phyloP scores from a whole-genome alignment of 2,888 invertebrate species.

The Trichopria drosophilae region DNA sequence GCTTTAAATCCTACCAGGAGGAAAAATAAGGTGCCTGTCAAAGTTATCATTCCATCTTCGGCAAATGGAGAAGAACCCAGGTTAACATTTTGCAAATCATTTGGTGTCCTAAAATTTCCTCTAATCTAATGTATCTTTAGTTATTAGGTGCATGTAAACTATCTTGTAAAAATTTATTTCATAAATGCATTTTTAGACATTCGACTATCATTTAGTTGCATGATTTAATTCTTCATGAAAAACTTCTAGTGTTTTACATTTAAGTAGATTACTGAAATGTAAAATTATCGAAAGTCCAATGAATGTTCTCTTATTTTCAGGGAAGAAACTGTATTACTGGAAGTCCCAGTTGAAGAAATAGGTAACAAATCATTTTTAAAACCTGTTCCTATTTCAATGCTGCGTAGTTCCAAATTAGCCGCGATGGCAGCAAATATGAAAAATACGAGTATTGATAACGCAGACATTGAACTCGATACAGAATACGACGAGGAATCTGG shows the following conservation, averaged over 20 bases:
- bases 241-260: too few species aligned
- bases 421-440: constrained; percentile 56
- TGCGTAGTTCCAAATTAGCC: constrained; percentile 52
- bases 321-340: constrained; percentile 52
- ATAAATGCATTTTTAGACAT: constrained; percentile 13
- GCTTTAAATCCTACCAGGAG: constrained; percentile 53
- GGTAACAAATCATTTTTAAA: constrained; percentile 31
- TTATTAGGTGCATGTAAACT: constrained; percentile 20
- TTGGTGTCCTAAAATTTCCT: constrained; percentile 41
- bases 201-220: too few species aligned
- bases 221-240: too few species aligned
- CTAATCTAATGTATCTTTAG: constrained; percentile 20
- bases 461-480: constrained; percentile 31
- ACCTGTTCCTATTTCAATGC: constrained; percentile 47
- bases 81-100: constrained; percentile 48
- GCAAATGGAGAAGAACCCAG: constrained; percentile 53
- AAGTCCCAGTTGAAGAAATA: constrained; percentile 42
- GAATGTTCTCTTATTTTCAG: constrained; percentile 45
- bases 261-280: too few species aligned
- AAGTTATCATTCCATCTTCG: constrained; percentile 54
- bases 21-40: constrained; percentile 57
- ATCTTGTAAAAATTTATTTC: constrained; percentile 3
- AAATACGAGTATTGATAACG: constrained; percentile 37
- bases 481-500: constrained; percentile 27
- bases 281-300: too few species aligned